Evolutionary conservation across 2,797 vertebrate genomes (phyloP).

Genomic region (Catharus ustulatus): DNA sequence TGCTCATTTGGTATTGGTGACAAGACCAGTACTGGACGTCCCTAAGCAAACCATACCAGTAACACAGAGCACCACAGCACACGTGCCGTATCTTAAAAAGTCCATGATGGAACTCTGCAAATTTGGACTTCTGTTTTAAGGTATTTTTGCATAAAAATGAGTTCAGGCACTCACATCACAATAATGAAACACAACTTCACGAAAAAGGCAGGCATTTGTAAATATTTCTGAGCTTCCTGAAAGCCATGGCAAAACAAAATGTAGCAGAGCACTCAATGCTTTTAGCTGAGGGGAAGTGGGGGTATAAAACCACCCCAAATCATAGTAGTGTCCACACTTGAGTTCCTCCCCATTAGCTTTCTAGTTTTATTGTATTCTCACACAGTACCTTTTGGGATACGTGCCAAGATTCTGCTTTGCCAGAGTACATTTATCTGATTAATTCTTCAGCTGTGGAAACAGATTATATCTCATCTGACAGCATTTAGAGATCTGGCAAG

Average conservation of each 20-base stretch:
- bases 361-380: background rate
- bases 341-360: background rate
- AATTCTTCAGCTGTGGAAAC: background rate
- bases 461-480: background rate
- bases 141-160: background rate
- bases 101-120: background rate
- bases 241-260: background rate
- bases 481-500: background rate
- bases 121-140: background rate
- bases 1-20: background rate
- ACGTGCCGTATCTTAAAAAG: background rate
- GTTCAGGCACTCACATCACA: background rate
- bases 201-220: background rate
- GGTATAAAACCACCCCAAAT: background rate
- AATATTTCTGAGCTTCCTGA: background rate
- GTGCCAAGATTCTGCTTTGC: background rate
- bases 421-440: background rate
- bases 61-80: background rate
- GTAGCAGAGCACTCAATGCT: background rate
- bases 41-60: background rate
- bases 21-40: background rate
- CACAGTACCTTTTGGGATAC: background rate
- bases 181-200: background rate
- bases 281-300: background rate
- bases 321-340: background rate